These are phyloP conservation scores for Cosmia trapezina DNA, from an alignment of 2,888 invertebrate species.

Conservation along the genomic window DNA sequence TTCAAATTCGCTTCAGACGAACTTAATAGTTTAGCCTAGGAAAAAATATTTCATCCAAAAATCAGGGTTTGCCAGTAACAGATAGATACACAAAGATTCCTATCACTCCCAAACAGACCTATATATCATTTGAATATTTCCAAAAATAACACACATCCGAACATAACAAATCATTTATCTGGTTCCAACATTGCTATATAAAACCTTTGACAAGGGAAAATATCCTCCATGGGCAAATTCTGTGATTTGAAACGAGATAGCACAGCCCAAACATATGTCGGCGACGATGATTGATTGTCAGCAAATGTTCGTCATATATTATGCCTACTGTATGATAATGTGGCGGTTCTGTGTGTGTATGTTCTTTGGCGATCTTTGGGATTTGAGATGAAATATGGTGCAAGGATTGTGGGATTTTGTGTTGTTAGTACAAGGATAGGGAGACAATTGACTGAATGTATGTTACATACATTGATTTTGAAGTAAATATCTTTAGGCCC, in stretches of 20 bases:
- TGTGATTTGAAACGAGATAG: slow-evolving; percentile 52
- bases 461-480: no score
- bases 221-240: slow-evolving; percentile 46
- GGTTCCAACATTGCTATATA: slow-evolving; percentile 34
- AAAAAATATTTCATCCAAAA: neutral
- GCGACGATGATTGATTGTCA: slow-evolving; percentile 55
- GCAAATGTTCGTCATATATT: slow-evolving; percentile 48
- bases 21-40: neutral
- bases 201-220: slow-evolving; percentile 56
- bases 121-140: slow-evolving; percentile 13
- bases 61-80: neutral
- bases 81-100: neutral
- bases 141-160: slow-evolving; percentile 36
- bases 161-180: slow-evolving; percentile 43
- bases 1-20: neutral
- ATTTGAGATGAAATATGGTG: slow-evolving; percentile 23
- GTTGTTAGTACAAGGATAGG: neutral
- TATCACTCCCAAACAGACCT: neutral
- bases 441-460: neutral
- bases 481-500: no score
- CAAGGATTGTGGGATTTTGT: neutral
- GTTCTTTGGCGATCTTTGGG: slow-evolving; percentile 38
- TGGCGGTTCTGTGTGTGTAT: slow-evolving; percentile 14
- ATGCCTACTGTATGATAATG: slow-evolving; percentile 43
- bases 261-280: slow-evolving; percentile 49